Percentiles rank a stretch among this genome's conserved stretches.
Evolutionary conservation across 2,888 invertebrate genomes (phyloP).

Genomic region (Theristus sp.): DNA sequence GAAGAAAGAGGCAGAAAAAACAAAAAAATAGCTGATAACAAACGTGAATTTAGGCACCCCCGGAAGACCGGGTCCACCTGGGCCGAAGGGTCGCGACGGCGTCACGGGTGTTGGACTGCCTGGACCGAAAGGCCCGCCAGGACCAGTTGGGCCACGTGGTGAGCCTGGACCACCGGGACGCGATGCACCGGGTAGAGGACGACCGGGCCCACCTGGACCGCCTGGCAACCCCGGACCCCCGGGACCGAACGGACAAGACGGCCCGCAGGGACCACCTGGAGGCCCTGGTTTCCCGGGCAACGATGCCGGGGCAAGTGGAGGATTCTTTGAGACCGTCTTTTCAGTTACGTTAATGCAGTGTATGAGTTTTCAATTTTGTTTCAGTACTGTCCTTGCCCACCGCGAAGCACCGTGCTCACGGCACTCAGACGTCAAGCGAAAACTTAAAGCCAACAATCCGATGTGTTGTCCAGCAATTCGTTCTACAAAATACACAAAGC

Average conservation of each 20-base stretch:
- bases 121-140: conserved; percentile 15
- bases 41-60: not conserved
- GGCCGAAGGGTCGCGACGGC: not conserved
- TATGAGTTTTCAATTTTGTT: no score
- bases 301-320: not conserved
- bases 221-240: conserved; percentile 15
- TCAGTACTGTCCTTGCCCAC: conserved; percentile 1
- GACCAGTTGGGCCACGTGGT: conserved; percentile 5
- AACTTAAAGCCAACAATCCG: not conserved
- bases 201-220: conserved; percentile 17
- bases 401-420: not conserved
- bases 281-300: conserved; percentile 5
- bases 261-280: conserved; percentile 14
- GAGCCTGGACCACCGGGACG: conserved; percentile 11
- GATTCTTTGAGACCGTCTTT: no score
- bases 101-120: conserved; percentile 11
- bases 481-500: not conserved
- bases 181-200: conserved; percentile 13
- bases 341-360: no score
- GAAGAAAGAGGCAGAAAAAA: not conserved
- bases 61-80: not conserved
- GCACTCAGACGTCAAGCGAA: not conserved
- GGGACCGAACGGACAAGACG: conserved; percentile 12
- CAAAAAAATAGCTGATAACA: not conserved
- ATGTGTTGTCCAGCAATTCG: no score